Evolutionary conservation across 2,797 vertebrate genomes (phyloP), one percentile per base, ranked within the genome.

Genomic region (Pseudomugil gertrudae): DNA sequence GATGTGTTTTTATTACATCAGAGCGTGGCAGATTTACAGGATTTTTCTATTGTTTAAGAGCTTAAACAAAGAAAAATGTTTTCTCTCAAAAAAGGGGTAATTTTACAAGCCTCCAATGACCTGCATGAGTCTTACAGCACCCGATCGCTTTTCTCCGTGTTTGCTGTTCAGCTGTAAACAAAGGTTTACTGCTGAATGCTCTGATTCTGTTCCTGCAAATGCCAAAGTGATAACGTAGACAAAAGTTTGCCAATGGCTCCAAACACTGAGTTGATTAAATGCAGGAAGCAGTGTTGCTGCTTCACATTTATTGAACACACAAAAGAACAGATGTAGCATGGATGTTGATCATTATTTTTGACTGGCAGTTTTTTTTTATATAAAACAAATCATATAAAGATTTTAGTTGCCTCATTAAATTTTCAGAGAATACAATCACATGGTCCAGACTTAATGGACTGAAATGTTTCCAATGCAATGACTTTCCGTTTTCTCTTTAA

Each of bases 131-230:
- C 38, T 32, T 21, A 63, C 69, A 52, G 32, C 19, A 9, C 50
- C 43, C 38, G 1, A 26, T 68, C 67, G 59, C 52, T 57, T 57
- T 60, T 69, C 47, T 32, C 51, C 15, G 56, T 77, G 77, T 50
- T 55, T 11, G 40, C n/a, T 33, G 52, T 63, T 73, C 47, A 52
- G 63, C 48, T 60, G 54, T 62, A 76, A 85, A 76, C 63, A 74
- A 57, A 74, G 58, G 77, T 68, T 68, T 76, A 70, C 66, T 3
- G 9, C 59, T 19, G 30, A 32, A 56, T 53, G 45, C 47, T 66
- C 45, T 45, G 27, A 66, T 58, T 24, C 43, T 43, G 45, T 57
- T 60, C 21, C 23, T 33, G 36, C 29, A 68, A 69, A 82, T 50
- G 56, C 38, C 58, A 62, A 36, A 27, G 69, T 30, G 23, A 59